Evolutionary conservation across 1,140 invertebrate species (phyloP).

Genomic region (Sitodiplosis mosellana): DNA sequence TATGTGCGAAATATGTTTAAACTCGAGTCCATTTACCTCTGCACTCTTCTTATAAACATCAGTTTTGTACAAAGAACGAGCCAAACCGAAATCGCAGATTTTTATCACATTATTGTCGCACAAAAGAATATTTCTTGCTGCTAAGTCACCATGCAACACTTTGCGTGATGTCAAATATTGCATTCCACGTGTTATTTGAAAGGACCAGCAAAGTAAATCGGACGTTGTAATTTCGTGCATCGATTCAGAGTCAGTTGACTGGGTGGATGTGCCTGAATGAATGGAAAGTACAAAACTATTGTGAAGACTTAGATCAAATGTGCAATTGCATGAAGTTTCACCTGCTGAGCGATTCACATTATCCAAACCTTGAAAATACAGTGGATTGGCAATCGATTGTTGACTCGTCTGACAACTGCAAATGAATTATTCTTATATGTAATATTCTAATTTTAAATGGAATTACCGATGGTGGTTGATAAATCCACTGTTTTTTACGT

Average conservation of each 20-base stretch:
- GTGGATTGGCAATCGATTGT: too few relatives aligned
- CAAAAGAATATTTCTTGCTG: constrained; percentile 85
- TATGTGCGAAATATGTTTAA: too few relatives aligned
- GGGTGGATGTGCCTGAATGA: too few relatives aligned
- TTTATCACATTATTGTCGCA: constrained; percentile 78
- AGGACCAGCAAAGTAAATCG: constrained; percentile 79
- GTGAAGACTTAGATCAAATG: too few relatives aligned
- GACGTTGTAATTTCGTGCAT: constrained; percentile 56
- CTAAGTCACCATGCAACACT: constrained; percentile 86
- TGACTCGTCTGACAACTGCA: too few relatives aligned
- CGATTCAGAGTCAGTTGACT: too few relatives aligned
- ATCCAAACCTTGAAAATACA: too few relatives aligned
- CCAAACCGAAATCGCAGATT: constrained; percentile 94
- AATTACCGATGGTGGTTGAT: too few relatives aligned
- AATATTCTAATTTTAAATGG: too few relatives aligned
- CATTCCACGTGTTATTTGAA: constrained; percentile 90
- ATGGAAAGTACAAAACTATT: too few relatives aligned
- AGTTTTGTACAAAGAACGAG: constrained; percentile 76
- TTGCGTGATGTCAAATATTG: constrained; percentile 78
- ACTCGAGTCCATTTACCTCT: constrained; percentile 61
- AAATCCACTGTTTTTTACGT: constrained; percentile 16
- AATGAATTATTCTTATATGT: too few relatives aligned
- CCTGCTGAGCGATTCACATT: constrained; percentile 4
- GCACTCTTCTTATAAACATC: constrained; percentile 87
- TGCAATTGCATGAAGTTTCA: too few relatives aligned